Evolutionary conservation across 2,888 invertebrate species (phyloP).

Genomic region (Erynnis tages): DNA sequence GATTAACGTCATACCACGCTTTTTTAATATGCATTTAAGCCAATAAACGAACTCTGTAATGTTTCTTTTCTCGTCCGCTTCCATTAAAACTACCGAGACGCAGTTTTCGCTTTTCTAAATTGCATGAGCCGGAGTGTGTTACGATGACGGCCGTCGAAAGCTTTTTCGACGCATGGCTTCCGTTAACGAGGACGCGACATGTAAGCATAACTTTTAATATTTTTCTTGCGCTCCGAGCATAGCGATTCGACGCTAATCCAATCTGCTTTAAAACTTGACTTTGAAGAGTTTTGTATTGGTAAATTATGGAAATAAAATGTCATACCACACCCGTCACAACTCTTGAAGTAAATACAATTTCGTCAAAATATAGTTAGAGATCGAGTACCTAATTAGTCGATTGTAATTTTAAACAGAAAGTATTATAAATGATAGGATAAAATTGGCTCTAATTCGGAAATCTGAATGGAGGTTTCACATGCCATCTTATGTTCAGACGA

Average conservation of each 20-base stretch:
- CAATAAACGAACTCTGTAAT: constrained; percentile 38
- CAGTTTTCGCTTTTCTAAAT: constrained; percentile 35
- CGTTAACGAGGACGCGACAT: constrained; percentile 64
- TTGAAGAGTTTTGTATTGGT: constrained; percentile 39
- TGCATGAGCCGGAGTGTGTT: constrained; percentile 40
- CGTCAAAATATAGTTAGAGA: no score
- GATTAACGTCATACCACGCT: constrained; percentile 28
- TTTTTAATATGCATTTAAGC: constrained; percentile 62
- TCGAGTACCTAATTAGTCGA: no score
- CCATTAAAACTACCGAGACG: constrained; percentile 28
- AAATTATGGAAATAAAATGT: neutral
- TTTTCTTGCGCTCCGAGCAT: constrained; percentile 33
- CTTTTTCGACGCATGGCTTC: constrained; percentile 72
- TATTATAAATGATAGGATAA: no score
- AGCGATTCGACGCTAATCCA: constrained; percentile 47
- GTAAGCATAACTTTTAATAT: constrained; percentile 41
- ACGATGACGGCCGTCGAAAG: constrained; percentile 23
- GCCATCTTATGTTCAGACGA: constrained; percentile 85
- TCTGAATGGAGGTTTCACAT: neutral
- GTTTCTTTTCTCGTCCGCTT: constrained; percentile 31
- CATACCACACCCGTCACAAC: neutral
- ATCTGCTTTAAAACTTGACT: constrained; percentile 62
- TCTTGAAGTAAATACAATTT: no score
- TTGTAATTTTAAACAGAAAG: no score
- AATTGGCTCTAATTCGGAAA: no score